phyloP scores from a whole-genome alignment of 2,113 vertebrate species.

The Periophthalmodon schlosseri region DNA sequence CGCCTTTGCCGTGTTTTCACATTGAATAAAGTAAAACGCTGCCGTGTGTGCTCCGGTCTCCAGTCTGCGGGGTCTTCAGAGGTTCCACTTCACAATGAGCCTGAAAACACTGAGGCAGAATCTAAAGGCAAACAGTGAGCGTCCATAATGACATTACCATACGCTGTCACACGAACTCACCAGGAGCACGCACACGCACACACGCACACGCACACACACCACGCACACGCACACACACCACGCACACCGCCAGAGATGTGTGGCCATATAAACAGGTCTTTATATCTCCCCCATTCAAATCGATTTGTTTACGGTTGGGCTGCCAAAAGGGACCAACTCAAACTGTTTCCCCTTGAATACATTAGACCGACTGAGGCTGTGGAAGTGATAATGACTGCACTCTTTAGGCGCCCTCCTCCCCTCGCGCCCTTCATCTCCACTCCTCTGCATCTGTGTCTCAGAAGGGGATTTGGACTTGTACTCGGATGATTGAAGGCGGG shows the following conservation, averaged over 20 bases:
- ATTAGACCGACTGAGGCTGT: conserved; percentile 69
- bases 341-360: conserved; percentile 73
- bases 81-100: conserved; percentile 51
- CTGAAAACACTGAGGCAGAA: conserved; percentile 53
- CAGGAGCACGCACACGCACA: conserved; percentile 32
- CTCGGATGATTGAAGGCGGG: conserved; percentile 64
- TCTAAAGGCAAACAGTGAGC: conserved; percentile 53
- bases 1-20: neutral
- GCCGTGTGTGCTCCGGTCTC: neutral
- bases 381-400: conserved; percentile 75
- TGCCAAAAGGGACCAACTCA: conserved; percentile 71
- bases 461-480: conserved; percentile 63
- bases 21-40: neutral
- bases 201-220: conserved; percentile 49
- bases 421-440: conserved; percentile 36
- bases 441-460: conserved; percentile 68
- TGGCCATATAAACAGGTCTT: conserved; percentile 67
- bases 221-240: conserved; percentile 28
- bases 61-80: conserved; percentile 26
- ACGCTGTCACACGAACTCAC: conserved; percentile 59
- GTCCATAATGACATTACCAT: conserved; percentile 69
- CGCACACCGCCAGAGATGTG: conserved; percentile 30
- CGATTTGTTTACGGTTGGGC: conserved; percentile 67
- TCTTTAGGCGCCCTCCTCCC: neutral
- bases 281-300: conserved; percentile 67